A percentile compares a stretch with the other conserved stretches of the same genome.
phyloP scores from a whole-genome alignment of 2,113 vertebrate genomes.

The Pionites leucogaster region DNA sequence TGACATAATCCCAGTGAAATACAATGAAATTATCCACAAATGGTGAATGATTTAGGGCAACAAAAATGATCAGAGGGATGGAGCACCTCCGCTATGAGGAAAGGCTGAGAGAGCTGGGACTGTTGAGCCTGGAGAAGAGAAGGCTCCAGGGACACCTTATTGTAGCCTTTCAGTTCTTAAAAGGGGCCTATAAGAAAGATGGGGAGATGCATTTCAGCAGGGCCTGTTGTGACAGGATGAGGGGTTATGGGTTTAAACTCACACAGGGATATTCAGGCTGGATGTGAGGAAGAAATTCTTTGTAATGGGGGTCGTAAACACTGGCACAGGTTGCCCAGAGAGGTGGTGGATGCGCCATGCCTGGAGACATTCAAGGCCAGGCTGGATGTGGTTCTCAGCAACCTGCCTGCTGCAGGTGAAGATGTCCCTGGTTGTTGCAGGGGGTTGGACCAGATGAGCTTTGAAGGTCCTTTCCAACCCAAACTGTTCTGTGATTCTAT shows the following conservation, averaged over 20 bases:
- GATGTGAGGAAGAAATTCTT: neutral
- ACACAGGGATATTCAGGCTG: neutral
- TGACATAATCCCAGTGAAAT: conserved; percentile 10
- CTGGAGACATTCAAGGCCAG: no score
- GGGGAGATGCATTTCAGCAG: neutral
- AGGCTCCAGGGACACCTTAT: neutral
- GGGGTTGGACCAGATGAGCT: no score
- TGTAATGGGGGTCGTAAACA: neutral
- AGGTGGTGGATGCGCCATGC: no score
- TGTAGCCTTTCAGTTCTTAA: neutral
- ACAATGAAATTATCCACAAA: conserved; percentile 46
- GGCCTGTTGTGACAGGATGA: no score
- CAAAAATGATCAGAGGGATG: neutral
- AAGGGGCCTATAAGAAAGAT: neutral
- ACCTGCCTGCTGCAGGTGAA: no score
- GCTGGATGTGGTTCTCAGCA: no score
- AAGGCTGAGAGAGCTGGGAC: neutral
- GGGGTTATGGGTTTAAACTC: neutral
- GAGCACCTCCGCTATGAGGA: neutral
- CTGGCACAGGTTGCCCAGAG: neutral
- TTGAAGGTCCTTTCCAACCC: no score
- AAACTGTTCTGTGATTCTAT: neutral
- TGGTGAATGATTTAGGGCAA: neutral
- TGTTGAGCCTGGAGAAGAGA: neutral
- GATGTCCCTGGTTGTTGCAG: no score